Evolutionary conservation across 2,797 vertebrate species (phyloP), one percentile per base, ranked within the genome.

Genomic region (Notoglanidium macrostoma): DNA sequence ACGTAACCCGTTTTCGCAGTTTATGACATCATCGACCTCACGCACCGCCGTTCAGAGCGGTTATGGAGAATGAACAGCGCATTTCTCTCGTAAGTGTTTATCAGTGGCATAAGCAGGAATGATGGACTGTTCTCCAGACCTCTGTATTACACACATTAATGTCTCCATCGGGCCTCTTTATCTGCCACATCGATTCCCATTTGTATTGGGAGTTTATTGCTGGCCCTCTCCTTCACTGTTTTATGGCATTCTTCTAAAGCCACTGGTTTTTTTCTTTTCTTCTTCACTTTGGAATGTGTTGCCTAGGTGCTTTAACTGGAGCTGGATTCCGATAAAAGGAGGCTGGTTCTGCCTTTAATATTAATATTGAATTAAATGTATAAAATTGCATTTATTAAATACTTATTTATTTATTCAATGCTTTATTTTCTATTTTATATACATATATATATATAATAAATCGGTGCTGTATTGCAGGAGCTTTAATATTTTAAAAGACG

Each of bases 51-150:
- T 74, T 85, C 46, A n/a, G 51, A 88, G 76, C 77, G 26, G 82
- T 83, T 85, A 73, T 73, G 68, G 63, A 68, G 23, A 87, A 90
- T 74, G 54, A 83, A 85, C 79, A 73, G 73, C 70, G 57, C 87
- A 85, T 89, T 87, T 84, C 77, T 85, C 76, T 90, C 88, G 86
- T 89, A 85, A 89, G 77, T 78, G 57, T 80, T 81, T 85, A 87
- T 89, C 83, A 32, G 79, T 89, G 86, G 87, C 81, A 89, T 86
- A 88, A 82, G 74, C 86, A 84, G 86, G 79, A 83, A 78, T 87
- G 88, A 88, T 85, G 21, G 87, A 89, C 67, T 59, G 40, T 84
- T 85, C 84, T 89, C 72, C 85, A 88, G 76, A 82, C 63, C 82
- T 84, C 80, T 51, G 87, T 81, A 70, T 80, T 82, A 87, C 82